Evolutionary conservation across 2,113 vertebrate genomes (phyloP).

Genomic region (Piaya cayana): DNA sequence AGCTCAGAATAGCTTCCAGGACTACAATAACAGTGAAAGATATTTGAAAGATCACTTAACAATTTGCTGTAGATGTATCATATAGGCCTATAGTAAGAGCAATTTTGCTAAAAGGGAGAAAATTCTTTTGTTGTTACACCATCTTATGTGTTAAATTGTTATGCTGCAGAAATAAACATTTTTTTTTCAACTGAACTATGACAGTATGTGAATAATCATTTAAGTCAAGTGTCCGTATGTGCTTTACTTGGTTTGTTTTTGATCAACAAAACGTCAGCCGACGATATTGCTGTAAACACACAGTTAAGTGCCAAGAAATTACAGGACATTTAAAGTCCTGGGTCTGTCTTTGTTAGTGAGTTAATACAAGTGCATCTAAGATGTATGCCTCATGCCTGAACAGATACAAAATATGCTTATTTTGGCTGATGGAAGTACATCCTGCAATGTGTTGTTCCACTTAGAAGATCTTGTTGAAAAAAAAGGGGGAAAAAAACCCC

Average conservation of each 20-base stretch:
- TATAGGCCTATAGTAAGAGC: background rate
- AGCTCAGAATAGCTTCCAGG: background rate
- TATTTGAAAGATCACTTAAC: background rate
- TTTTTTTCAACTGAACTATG: background rate
- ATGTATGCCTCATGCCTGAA: conserved; percentile 50
- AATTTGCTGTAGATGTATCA: background rate
- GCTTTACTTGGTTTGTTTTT: conserved; percentile 61
- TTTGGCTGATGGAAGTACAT: conserved; percentile 35
- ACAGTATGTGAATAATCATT: conserved; percentile 40
- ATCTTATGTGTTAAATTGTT: background rate
- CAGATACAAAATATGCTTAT: conserved; percentile 59
- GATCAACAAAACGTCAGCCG: conserved; percentile 55
- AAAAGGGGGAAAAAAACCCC: background rate
- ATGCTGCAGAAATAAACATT: background rate
- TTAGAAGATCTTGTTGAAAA: conserved; percentile 2
- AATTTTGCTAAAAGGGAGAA: background rate
- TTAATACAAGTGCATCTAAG: conserved; percentile 42
- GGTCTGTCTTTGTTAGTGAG: conserved; percentile 5
- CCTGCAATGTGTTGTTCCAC: conserved; percentile 56
- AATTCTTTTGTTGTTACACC: background rate
- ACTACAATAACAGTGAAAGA: background rate
- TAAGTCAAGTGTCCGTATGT: conserved; percentile 52
- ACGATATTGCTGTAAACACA: conserved; percentile 25
- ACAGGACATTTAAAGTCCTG: conserved; percentile 23
- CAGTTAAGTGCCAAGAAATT: conserved; percentile 48